Base-by-base conservation (phyloP, 2,113 vertebrate species). In the Tychaedon coryphoeus region DNA sequence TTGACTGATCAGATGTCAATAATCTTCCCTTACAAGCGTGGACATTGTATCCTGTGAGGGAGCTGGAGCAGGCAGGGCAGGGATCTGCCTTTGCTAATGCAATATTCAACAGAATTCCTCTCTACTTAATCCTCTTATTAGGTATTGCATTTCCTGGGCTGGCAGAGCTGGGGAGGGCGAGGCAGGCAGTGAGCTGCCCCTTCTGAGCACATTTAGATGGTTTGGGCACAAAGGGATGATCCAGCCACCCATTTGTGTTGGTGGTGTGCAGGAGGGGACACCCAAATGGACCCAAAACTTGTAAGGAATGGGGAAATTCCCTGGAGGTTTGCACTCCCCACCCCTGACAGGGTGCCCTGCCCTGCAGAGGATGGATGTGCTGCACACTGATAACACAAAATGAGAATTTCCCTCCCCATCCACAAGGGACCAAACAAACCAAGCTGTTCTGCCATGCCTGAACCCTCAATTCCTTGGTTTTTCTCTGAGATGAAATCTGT, bases 61-160 rank as follows among this genome's bases (percentile, higher is more conserved):
- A 88, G 87, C 69, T 76, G 65, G 50, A 33, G 5, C 1, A 0
- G 72, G 69, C 60, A 25, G 73, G 91, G 86, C 51, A 90, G 62
- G 72, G 70, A 95, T 93, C 94, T 53, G 62, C 89, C 36, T 14
- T 15, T 58, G 61, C 93, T 95, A 43, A 94, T 97, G 8, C 91
- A 97, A 92, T 95, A 96, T 97, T 97, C 88, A 97, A 80, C 3
- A 92, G 48, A 73, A 93, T 85, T 76, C 83, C 81, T 95, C 90
- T 94, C 95, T 94, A 94, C 90, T 96, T 97, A 96, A 93, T 92
- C 96, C 89, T 97, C 75, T 96, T 96, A 93, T 95, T 97, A 95
- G 78, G 81, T 96, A 80, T 96, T 92, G 72, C 23, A 9, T 92
- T 77, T 36, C 92, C 13, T 9, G 29, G 66, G 38, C 83, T 76